Base-by-base conservation (phyloP, 1,140 invertebrate genomes). In the Hycleus cichorii region DNA sequence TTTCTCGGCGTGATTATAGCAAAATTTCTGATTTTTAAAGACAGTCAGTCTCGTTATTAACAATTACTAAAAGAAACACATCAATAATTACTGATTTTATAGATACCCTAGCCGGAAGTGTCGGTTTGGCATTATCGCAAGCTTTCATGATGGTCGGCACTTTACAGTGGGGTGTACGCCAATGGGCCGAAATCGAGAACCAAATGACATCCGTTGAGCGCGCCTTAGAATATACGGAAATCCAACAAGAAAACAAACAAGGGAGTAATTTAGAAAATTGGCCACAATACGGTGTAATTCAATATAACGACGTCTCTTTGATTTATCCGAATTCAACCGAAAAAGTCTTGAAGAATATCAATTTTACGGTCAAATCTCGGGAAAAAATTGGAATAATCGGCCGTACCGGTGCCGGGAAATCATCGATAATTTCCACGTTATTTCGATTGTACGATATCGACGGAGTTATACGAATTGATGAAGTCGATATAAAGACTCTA, bases 361-460 rank as follows among this genome's bases (percentile, higher is more conserved):
- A 81, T 58, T 87, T 90, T 42, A 72, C 63, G 0, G 78, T 85
- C 25, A 46, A 76, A 9, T 66, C 79, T 0, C 73, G 68, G 47
- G 82, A 85, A 71, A 85, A 85, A 73, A 75, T 88, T 9, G 88
- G 88, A 9, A 88, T 90, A 3, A 85, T 89, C 8, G 87, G 90
- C 1, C 76, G 86, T 57, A 90, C 88, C 10, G 89, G 89, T 5
- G 86, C 90, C 39, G 91, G 91, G n/a, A 93, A 92, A 66, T 88
- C 86, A 0, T 90, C 88, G 0, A 76, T 92, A 5, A 84, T 90
- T 9, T 74, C 82, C 18, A 81, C 85, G 0, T 68, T 90, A 7
- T 90, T 91, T 64, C 78, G 83, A 2, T 60, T 83, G 3, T 78
- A 79, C 2, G 49, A 74, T 4, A 39, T 76, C 1, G 73, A 78